A percentile compares a stretch with the other conserved stretches of the same genome.
These are phyloP conservation scores for Dallia pectoralis DNA, from an alignment of 2,797 vertebrate genomes.

Conservation along the genomic window DNA sequence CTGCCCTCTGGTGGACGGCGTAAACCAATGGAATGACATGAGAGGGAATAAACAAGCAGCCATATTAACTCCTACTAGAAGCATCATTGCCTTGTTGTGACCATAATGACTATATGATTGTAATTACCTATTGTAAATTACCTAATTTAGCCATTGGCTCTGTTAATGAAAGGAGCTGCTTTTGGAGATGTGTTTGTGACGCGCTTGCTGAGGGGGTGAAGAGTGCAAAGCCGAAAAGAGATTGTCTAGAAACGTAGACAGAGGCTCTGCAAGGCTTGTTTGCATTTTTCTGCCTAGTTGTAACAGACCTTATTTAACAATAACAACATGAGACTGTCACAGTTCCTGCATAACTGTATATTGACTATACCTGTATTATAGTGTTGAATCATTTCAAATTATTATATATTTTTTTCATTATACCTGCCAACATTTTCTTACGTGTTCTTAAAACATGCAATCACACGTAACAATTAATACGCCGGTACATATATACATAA, in stretches of 20 bases:
- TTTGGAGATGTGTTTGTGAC: neutral
- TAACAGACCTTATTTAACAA: neutral
- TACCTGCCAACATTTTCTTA: too few relatives aligned
- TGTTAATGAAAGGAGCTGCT: neutral
- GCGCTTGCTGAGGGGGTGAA: neutral
- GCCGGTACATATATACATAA: neutral
- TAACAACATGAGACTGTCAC: too few relatives aligned
- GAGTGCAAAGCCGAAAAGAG: neutral
- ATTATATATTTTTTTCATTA: too few relatives aligned
- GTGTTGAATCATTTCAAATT: too few relatives aligned
- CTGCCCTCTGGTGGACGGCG: conserved; percentile 69
- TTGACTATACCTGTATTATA: too few relatives aligned
- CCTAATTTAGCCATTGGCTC: neutral
- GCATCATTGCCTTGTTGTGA: neutral
- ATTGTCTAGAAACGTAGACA: neutral
- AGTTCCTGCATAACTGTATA: too few relatives aligned
- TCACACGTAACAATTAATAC: too few relatives aligned
- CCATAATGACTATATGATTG: neutral
- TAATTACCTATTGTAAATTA: neutral
- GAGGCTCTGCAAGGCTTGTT: neutral
- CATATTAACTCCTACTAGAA: neutral
- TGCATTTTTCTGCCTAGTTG: neutral
- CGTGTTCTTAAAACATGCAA: too few relatives aligned
- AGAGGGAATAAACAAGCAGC: neutral
- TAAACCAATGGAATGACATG: conserved; percentile 8